Conservation (phyloP, 2,888 invertebrate genomes). For the Caenorhabditis sp. region DNA sequence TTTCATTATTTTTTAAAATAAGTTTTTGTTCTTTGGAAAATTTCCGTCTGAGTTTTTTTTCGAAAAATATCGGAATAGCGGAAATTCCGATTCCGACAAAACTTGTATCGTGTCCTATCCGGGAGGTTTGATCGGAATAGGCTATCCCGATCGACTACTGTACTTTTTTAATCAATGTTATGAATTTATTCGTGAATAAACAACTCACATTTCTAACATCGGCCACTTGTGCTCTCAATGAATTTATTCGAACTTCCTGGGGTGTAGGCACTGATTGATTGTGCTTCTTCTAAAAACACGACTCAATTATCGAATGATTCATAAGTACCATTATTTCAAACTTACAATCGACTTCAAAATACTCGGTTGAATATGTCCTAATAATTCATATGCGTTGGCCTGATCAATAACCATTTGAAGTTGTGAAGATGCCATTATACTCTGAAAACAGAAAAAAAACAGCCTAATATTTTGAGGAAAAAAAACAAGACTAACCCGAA, state of each 20-base stretch:
- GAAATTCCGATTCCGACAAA: too few relatives aligned
- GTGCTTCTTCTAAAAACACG: constrained; percentile 30
- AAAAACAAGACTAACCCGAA: constrained; percentile 4
- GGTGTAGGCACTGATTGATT: constrained; percentile 22
- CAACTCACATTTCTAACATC: constrained; percentile 27
- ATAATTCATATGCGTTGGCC: constrained; percentile 27
- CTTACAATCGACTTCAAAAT: constrained; percentile 34
- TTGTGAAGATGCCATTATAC: constrained; percentile 23
- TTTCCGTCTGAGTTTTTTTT: too few relatives aligned
- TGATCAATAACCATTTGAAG: constrained; percentile 35
- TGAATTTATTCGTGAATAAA: too few relatives aligned
- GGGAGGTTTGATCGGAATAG: too few relatives aligned
- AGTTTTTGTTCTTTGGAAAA: too few relatives aligned
- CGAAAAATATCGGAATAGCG: too few relatives aligned
- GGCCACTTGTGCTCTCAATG: constrained; percentile 34
- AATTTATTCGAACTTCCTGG: constrained; percentile 26
- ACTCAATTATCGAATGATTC: neutral
- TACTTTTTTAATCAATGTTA: too few relatives aligned
- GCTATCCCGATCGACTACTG: too few relatives aligned
- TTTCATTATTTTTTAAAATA: too few relatives aligned
- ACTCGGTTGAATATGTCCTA: constrained; percentile 28
- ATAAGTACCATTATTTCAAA: neutral
- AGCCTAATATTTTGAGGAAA: constrained; percentile 19
- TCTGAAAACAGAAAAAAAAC: neutral
- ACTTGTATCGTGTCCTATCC: too few relatives aligned